Conservation (phyloP, 2,888 invertebrate species). For the Strigamia crassipes region DNA sequence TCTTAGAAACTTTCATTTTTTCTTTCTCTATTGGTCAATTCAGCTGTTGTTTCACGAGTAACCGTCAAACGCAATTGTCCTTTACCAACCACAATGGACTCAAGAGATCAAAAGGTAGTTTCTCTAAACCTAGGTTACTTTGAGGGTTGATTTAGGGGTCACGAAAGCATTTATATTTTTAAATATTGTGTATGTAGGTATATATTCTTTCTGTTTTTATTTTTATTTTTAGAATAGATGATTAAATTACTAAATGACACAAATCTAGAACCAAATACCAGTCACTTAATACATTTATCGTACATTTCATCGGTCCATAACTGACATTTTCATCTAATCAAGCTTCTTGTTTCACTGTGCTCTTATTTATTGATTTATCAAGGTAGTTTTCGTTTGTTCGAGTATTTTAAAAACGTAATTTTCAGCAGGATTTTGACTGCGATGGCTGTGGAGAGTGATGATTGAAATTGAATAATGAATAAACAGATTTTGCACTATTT, state of each 20-base stretch:
- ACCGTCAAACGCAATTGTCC: neutral
- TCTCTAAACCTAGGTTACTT: neutral
- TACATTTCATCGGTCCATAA: neutral
- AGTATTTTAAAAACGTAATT: too few relatives aligned
- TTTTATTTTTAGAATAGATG: too few relatives aligned
- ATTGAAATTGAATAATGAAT: too few relatives aligned
- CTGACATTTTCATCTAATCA: neutral
- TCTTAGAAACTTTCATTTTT: neutral
- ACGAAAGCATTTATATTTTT: too few relatives aligned
- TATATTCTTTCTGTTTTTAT: too few relatives aligned
- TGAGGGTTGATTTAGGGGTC: neutral
- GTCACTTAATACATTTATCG: neutral
- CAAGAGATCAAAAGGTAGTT: conserved; percentile 12
- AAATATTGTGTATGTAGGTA: too few relatives aligned
- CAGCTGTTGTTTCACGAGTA: conserved; percentile 1
- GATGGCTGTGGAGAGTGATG: too few relatives aligned
- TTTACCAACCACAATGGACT: neutral
- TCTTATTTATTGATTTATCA: neutral
- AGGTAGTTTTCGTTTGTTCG: too few relatives aligned
- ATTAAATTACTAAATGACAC: too few relatives aligned
- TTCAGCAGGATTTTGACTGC: too few relatives aligned
- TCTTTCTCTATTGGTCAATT: conserved; percentile 6
- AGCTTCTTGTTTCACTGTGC: neutral
- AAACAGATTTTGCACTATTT: too few relatives aligned
- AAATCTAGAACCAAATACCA: neutral